phyloP scores from a whole-genome alignment of 2,797 vertebrate genomes.

The Cephalopachus bancanus region DNA sequence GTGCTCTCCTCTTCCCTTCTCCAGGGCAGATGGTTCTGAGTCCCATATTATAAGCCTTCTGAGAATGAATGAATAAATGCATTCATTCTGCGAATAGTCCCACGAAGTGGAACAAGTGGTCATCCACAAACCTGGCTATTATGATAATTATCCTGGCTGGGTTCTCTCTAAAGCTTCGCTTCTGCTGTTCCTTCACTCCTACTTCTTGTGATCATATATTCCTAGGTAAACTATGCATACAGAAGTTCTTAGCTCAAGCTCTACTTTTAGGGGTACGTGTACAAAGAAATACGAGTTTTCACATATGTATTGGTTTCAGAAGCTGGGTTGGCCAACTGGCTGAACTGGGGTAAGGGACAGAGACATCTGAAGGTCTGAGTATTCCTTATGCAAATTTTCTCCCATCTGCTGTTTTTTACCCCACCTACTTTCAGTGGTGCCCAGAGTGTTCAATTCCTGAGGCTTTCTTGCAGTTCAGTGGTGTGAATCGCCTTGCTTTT shows the following conservation, averaged over 20 bases:
- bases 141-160: fast-evolving
- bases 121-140: fast-evolving
- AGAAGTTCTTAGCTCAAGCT: neutral
- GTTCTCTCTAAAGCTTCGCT: too few relatives aligned
- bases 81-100: too few relatives aligned
- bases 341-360: neutral
- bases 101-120: fast-evolving
- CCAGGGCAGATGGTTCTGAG: neutral
- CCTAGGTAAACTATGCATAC: neutral
- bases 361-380: neutral
- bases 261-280: fast-evolving
- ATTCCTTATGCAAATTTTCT: too few relatives aligned
- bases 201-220: neutral
- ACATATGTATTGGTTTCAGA: too few relatives aligned
- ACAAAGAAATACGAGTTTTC: neutral
- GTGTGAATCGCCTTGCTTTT: fast-evolving
- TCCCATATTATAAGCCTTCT: fast-evolving
- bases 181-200: neutral
- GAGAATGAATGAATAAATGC: neutral
- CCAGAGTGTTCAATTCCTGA: neutral
- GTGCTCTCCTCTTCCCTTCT: too few relatives aligned
- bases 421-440: neutral
- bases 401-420: too few relatives aligned
- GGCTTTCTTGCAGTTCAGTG: neutral
- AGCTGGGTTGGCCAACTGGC: neutral